Evolutionary conservation across 2,888 invertebrate species (phyloP).

Genomic region (Drosophila niveifrons): DNA sequence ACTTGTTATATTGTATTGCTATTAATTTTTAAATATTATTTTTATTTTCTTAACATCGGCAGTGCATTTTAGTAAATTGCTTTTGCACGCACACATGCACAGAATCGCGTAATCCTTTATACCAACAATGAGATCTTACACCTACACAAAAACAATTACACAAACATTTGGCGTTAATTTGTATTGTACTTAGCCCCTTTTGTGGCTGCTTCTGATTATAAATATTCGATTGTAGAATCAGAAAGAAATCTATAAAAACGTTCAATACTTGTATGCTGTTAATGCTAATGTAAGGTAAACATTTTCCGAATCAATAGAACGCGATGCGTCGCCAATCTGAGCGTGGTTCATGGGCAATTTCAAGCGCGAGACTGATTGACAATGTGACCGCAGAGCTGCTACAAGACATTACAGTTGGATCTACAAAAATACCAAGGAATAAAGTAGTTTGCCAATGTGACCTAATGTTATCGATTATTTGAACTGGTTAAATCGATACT

Average conservation of each 20-base stretch:
- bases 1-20: constrained; percentile 27
- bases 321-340: not conserved
- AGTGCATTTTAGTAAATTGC: constrained; percentile 26
- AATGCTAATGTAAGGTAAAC: constrained; percentile 46
- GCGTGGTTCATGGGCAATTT: constrained; percentile 33
- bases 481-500: not conserved
- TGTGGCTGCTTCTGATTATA: not conserved
- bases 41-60: constrained; percentile 5
- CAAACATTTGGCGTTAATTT: not conserved
- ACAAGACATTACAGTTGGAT: not conserved
- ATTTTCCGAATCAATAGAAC: constrained; percentile 41
- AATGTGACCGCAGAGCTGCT: constrained; percentile 36
- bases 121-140: constrained; percentile 17
- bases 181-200: not conserved
- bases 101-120: constrained; percentile 46
- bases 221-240: not conserved
- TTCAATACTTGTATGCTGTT: constrained; percentile 6
- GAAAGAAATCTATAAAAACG: not conserved
- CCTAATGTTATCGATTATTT: constrained; percentile 20
- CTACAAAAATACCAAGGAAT: not conserved
- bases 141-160: not conserved
- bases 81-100: constrained; percentile 11
- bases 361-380: constrained; percentile 49
- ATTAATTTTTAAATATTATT: not conserved
- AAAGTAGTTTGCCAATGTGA: not conserved